phyloP scores from a whole-genome alignment of 2,797 vertebrate species.

The Sebastes steindachneri region DNA sequence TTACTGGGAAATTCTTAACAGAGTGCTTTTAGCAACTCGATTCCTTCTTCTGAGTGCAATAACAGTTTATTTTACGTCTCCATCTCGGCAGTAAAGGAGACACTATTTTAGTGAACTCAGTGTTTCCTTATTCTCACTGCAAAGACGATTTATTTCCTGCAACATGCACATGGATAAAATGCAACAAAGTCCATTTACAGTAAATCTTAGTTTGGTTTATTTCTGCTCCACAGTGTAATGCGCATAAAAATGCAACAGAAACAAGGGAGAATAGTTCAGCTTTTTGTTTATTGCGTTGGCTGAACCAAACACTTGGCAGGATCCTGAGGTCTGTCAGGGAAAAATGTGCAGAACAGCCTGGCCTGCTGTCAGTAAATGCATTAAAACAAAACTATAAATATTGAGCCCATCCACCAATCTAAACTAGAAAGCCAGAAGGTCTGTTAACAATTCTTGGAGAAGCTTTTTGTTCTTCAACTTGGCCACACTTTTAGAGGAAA shows the following conservation, averaged over 20 bases:
- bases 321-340: conserved; percentile 56
- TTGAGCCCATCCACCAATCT: conserved; percentile 26
- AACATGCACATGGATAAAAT: background rate
- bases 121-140: conserved; percentile 1
- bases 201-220: background rate
- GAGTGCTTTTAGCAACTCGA: conserved; percentile 40
- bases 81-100: background rate
- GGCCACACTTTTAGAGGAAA: background rate
- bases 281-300: conserved; percentile 44
- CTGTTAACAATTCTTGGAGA: conserved; percentile 26
- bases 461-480: conserved; percentile 18
- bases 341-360: conserved; percentile 66
- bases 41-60: conserved; percentile 42
- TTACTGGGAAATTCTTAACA: too few relatives aligned
- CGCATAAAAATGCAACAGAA: background rate
- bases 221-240: background rate
- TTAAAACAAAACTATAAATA: conserved; percentile 66
- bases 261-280: background rate
- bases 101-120: background rate
- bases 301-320: conserved; percentile 59
- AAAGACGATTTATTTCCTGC: background rate
- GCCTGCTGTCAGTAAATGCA: conserved; percentile 65
- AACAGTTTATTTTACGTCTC: conserved; percentile 29
- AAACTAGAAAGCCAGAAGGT: conserved; percentile 43
- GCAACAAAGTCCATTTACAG: background rate